Base-by-base conservation (phyloP, 2,888 invertebrate genomes). In the Drosophila merina region DNA sequence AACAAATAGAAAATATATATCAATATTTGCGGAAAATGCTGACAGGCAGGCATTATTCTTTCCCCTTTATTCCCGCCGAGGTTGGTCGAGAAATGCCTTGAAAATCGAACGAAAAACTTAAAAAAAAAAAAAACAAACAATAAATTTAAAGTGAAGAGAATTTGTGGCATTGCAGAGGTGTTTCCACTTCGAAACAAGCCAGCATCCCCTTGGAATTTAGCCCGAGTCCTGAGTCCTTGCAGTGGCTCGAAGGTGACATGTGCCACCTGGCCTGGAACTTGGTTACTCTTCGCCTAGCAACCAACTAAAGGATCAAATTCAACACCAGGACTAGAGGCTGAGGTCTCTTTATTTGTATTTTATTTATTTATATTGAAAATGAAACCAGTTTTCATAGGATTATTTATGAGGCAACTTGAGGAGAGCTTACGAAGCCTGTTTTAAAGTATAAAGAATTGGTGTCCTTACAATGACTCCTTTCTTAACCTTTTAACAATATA, bases 21-120 rank as follows among this genome's bases (percentile, higher is more conserved):
- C 75, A 79, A 68, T 74, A 68, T 77, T 82, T 81, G 73, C 59
- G 40, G 42, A 76, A 76, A 69, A 68, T 70, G 66, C 63, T 69
- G 82, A 40, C 67, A 59, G 70, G 74, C 57, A 51, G 73, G 64
- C 51, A 64, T 8, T 58, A 58, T 48, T 40, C 30, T 47, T 9
- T 38, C 47, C n/a, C 38, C 14, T 40, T 28, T 33, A 74, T 72
- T 74, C 75, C 69, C 62, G 50, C 52, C 48, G 42, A 50, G 49
- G 62, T 50, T 14, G 59, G 74, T 50, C 8, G 1, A 66, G 38
- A 56, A 63, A 64, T 60, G 57, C 62, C 45, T 45, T n/a, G 44
- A 38, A 33, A 52, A 26, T 36, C 48, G 58, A 57, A 28, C 20
- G 20, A 28, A 28, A 4, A 4, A 6, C 28, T 28, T 28, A 20